phyloP scores from a whole-genome alignment of 2,888 invertebrate species.

The Rhingia rostrata region DNA sequence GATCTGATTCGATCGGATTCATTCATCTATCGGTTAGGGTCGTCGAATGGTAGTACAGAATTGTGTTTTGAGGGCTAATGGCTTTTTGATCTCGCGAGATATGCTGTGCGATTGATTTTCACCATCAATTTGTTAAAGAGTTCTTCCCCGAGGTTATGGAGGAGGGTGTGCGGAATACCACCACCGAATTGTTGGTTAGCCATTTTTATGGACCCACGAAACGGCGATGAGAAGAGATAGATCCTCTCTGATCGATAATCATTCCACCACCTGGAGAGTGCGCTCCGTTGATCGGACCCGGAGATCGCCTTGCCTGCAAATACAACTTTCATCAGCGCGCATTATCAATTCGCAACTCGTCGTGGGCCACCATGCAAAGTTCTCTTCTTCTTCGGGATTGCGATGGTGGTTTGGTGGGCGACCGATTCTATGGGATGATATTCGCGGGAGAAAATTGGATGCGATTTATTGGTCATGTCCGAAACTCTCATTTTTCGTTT shows the following conservation, averaged over 20 bases:
- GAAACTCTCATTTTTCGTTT: constrained; percentile 57
- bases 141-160: constrained; percentile 27
- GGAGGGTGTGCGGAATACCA: constrained; percentile 2
- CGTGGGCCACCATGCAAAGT: constrained; percentile 27
- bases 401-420: constrained; percentile 32
- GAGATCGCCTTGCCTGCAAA: constrained; percentile 34
- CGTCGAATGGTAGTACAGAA: neutral
- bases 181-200: constrained; percentile 36
- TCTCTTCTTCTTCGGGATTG: constrained; percentile 4
- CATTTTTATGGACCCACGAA: constrained; percentile 27
- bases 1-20: constrained; percentile 54
- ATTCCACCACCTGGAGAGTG: constrained; percentile 45
- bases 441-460: constrained; percentile 46
- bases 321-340: constrained; percentile 58
- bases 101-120: constrained; percentile 53
- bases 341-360: constrained; percentile 66
- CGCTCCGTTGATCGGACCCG: constrained; percentile 33
- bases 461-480: constrained; percentile 36
- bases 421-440: constrained; percentile 52
- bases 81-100: constrained; percentile 34
- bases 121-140: constrained; percentile 49
- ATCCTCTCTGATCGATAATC: constrained; percentile 30
- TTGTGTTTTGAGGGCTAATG: constrained; percentile 57
- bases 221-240: neutral
- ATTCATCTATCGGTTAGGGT: constrained; percentile 28